These are phyloP conservation scores for Pharmacophagus antenor DNA, from an alignment of 2,888 invertebrate genomes.

Conservation along the genomic window DNA sequence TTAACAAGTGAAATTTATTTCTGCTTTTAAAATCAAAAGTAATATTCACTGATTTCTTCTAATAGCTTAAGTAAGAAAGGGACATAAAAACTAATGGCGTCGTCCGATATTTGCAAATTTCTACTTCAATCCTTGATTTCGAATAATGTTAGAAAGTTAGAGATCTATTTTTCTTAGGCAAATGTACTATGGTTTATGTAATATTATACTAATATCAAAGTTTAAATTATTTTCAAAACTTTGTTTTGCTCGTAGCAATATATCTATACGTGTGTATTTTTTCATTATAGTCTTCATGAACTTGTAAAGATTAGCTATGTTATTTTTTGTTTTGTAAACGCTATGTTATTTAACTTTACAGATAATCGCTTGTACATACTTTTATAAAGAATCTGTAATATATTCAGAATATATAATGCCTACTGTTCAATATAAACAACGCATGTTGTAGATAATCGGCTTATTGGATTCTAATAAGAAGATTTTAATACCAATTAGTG, in stretches of 20 bases:
- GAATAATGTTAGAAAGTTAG: not conserved
- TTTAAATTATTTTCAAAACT: too few relatives aligned
- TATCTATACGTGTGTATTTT: too few relatives aligned
- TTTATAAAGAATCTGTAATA: not conserved
- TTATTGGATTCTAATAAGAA: conserved; percentile 15
- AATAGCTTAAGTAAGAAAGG: conserved; percentile 1
- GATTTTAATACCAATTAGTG: conserved; percentile 15
- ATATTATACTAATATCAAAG: too few relatives aligned
- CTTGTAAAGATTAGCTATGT: too few relatives aligned
- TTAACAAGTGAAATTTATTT: conserved; percentile 30
- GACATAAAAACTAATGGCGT: conserved; percentile 15
- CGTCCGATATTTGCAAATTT: conserved; percentile 23
- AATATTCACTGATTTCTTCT: conserved; percentile 17
- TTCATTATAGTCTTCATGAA: too few relatives aligned
- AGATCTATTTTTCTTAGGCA: not conserved
- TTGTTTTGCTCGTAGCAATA: too few relatives aligned
- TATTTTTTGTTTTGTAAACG: too few relatives aligned
- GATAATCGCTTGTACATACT: not conserved
- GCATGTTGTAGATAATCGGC: conserved; percentile 14
- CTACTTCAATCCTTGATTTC: conserved; percentile 26
- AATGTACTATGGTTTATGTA: too few relatives aligned
- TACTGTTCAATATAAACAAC: conserved; percentile 1
- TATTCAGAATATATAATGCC: conserved; percentile 1
- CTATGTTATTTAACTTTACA: not conserved
- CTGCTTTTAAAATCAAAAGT: conserved; percentile 11